These are phyloP conservation scores for Sphenodon punctatus DNA, from an alignment of 2,797 vertebrate species.

Conservation along the genomic window DNA sequence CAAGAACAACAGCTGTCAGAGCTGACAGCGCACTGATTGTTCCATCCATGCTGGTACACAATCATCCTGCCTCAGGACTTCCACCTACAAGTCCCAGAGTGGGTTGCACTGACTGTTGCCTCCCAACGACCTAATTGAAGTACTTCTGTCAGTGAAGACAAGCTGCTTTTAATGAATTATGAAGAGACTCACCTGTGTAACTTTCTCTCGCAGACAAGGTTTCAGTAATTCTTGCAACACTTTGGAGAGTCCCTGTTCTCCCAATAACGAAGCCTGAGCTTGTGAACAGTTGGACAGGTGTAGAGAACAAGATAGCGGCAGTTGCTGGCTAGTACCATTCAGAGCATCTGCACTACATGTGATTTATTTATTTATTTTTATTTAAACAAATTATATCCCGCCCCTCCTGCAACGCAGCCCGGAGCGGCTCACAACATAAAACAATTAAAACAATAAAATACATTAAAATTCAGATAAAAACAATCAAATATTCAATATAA, in stretches of 20 bases:
- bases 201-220: rapidly evolving
- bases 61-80: not conserved
- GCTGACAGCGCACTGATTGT: rapidly evolving
- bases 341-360: no score
- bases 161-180: not conserved
- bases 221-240: not conserved
- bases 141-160: not conserved
- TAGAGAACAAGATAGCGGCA: no score
- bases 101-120: not conserved
- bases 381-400: no score
- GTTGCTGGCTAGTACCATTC: no score
- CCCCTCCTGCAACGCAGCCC: no score
- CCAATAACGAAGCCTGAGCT: not conserved
- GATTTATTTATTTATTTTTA: no score
- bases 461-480: no score
- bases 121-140: not conserved
- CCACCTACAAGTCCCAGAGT: not conserved
- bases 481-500: no score
- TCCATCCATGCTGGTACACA: rapidly evolving
- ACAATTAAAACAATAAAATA: no score
- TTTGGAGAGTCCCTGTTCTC: not conserved
- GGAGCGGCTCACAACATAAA: no score
- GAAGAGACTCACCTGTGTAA: not conserved
- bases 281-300: not conserved
- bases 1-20: not conserved